phyloP scores from a whole-genome alignment of 1,140 invertebrate genomes.

The Trichoplusia ni region DNA sequence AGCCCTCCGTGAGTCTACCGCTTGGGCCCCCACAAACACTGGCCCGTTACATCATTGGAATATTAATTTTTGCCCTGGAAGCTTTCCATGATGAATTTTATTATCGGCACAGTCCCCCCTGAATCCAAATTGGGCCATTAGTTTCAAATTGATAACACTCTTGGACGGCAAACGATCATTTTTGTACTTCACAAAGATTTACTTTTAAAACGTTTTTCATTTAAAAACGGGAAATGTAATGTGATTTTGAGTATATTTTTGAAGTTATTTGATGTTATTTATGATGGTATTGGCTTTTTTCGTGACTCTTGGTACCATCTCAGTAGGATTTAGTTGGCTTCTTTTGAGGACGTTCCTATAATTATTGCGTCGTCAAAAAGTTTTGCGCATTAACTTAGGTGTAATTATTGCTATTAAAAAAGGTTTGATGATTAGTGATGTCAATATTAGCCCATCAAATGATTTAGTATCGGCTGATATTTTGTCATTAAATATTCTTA shows the following conservation, averaged over 20 bases:
- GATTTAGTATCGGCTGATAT: too few species aligned
- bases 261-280: slow-evolving; percentile 4
- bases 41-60: slow-evolving; percentile 76
- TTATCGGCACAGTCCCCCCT: slow-evolving; percentile 62
- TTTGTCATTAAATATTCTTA: too few species aligned
- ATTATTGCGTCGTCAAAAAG: too few species aligned
- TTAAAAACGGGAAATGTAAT: slow-evolving; percentile 36
- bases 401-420: too few species aligned
- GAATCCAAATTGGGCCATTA: slow-evolving; percentile 77
- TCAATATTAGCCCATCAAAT: too few species aligned
- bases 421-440: too few species aligned
- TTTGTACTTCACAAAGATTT: slow-evolving; percentile 33
- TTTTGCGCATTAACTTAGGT: too few species aligned
- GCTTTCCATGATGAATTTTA: slow-evolving; percentile 75
- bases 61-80: slow-evolving; percentile 77
- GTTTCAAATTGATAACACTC: slow-evolving; percentile 72
- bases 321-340: too few species aligned
- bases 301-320: neutral
- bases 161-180: slow-evolving; percentile 41
- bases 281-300: neutral
- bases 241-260: neutral
- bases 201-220: slow-evolving; percentile 43
- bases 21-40: slow-evolving; percentile 47
- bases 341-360: too few species aligned
- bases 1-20: slow-evolving; percentile 2